Conservation (phyloP, 2,113 vertebrate genomes). For the Elephas maximus region DNA sequence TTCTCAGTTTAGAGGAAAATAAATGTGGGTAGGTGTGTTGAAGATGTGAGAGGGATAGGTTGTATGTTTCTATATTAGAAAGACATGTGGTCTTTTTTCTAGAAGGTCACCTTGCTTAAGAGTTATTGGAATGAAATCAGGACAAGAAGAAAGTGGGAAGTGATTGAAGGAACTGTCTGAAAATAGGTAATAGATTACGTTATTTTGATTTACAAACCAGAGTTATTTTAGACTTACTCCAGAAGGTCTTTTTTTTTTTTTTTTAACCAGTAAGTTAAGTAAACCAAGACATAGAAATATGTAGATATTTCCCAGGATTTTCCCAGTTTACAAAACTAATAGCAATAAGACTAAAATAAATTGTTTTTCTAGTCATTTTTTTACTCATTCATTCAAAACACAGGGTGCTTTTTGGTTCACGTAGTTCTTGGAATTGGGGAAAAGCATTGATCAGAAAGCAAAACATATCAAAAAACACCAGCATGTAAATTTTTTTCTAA, state of each 20-base stretch:
- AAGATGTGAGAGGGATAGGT: background rate
- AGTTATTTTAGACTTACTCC: background rate
- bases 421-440: background rate
- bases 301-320: background rate
- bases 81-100: background rate
- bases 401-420: background rate
- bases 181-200: background rate
- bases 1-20: background rate
- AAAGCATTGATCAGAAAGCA: background rate
- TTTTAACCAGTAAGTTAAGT: background rate
- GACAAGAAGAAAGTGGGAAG: background rate
- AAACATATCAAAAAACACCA: background rate
- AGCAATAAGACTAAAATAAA: background rate
- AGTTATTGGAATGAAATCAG: background rate
- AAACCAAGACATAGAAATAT: background rate
- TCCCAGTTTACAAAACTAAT: background rate
- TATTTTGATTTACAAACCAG: background rate
- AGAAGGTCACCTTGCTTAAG: background rate
- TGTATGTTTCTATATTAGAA: background rate
- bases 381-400: background rate
- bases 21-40: background rate
- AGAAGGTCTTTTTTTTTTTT: background rate
- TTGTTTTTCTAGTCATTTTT: background rate
- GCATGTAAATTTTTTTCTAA: background rate
- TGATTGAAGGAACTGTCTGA: background rate